phyloP scores from a whole-genome alignment of 2,113 vertebrate species.

The Myrmecobius fasciatus region DNA sequence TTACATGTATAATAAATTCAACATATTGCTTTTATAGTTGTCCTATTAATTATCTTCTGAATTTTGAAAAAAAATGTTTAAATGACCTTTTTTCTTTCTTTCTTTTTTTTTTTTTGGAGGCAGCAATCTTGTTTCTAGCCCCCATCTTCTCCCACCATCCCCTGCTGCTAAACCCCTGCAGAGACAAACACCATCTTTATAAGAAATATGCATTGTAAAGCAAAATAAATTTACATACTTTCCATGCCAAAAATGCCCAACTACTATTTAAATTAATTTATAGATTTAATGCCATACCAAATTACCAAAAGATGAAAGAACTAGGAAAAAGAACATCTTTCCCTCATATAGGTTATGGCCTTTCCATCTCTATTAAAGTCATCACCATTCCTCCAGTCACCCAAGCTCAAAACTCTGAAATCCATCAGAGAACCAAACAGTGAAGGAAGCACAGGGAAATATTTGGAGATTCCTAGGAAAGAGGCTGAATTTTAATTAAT shows the following conservation, averaged over 20 bases:
- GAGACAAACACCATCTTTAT: neutral
- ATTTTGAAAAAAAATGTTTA: neutral
- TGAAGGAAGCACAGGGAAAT: neutral
- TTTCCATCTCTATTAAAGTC: neutral
- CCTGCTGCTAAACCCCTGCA: neutral
- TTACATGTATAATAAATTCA: neutral
- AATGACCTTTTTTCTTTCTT: neutral
- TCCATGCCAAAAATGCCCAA: neutral
- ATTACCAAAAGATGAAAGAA: neutral
- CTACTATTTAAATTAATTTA: neutral
- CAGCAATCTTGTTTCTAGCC: neutral
- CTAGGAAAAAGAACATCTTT: neutral
- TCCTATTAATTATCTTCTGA: neutral
- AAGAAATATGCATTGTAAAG: neutral
- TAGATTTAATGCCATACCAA: neutral
- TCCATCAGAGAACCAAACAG: neutral
- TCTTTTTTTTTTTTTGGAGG: neutral
- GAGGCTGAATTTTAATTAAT: neutral
- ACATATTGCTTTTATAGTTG: neutral
- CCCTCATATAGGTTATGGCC: neutral
- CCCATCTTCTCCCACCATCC: neutral
- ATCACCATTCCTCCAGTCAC: neutral
- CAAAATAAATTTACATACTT: neutral
- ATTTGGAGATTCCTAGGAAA: neutral
- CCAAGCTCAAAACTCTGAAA: neutral